A percentile compares a stretch with the other conserved stretches of the same genome.
phyloP scores from a whole-genome alignment of 2,888 invertebrate genomes.

The Miltochrista miniata region DNA sequence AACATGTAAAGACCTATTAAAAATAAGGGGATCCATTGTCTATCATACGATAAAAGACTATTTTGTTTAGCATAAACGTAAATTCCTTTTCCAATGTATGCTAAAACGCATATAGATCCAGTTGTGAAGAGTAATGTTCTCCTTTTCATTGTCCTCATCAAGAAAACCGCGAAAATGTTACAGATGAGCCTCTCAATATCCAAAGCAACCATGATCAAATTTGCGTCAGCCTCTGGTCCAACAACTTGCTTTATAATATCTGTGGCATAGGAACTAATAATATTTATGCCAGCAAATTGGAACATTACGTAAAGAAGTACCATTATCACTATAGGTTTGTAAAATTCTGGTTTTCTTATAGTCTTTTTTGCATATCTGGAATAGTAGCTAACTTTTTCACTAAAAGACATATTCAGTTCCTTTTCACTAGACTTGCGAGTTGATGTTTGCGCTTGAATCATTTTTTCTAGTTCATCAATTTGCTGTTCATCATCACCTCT shows the following conservation, averaged over 20 bases:
- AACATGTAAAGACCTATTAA: conserved; percentile 82
- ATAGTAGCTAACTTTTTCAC: conserved; percentile 43
- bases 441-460: conserved; percentile 70
- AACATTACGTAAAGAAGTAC: conserved; percentile 85
- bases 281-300: conserved; percentile 88
- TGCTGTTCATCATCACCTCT: conserved; percentile 74
- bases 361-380: conserved; percentile 55
- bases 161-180: conserved; percentile 84
- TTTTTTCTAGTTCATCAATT: conserved; percentile 71
- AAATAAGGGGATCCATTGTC: conserved; percentile 75
- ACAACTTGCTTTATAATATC: conserved; percentile 85
- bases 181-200: conserved; percentile 85
- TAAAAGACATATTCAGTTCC: conserved; percentile 47
- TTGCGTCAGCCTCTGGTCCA: conserved; percentile 84
- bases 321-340: conserved; percentile 84
- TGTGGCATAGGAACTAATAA: conserved; percentile 87
- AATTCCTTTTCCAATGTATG: conserved; percentile 81
- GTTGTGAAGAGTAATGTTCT: conserved; percentile 84
- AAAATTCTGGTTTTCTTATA: conserved; percentile 78
- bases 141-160: conserved; percentile 84
- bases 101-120: conserved; percentile 81
- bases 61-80: conserved; percentile 68
- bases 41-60: conserved; percentile 54
- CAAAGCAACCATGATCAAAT: conserved; percentile 85
- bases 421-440: conserved; percentile 58